Percentiles rank a stretch among this genome's conserved stretches.
phyloP scores from a whole-genome alignment of 2,888 invertebrate species.

The Tyria jacobaeae region DNA sequence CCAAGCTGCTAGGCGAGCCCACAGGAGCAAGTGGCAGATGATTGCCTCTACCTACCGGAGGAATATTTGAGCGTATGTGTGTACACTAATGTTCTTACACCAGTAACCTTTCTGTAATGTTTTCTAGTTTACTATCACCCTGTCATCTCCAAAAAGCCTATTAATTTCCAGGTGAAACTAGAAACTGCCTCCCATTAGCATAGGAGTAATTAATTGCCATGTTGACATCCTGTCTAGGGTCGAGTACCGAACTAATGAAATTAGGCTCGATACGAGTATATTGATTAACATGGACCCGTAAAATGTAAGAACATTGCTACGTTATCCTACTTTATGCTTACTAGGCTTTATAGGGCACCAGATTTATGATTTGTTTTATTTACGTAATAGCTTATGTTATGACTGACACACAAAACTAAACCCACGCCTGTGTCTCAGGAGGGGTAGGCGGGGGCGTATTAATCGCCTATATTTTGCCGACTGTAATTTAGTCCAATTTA shows the following conservation, averaged over 20 bases:
- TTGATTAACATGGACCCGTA: conserved; percentile 14
- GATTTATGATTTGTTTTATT: no score
- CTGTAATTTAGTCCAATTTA: no score
- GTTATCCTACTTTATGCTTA: background rate
- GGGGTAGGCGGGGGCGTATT: no score
- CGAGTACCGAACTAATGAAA: conserved; percentile 39
- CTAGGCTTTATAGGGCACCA: background rate
- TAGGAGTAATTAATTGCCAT: conserved; percentile 44
- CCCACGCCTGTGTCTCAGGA: no score
- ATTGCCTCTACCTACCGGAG: background rate
- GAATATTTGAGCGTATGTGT: no score
- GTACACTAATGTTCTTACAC: no score
- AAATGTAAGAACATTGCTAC: conserved; percentile 2
- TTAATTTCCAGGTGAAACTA: conserved; percentile 23
- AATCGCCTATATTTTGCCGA: no score
- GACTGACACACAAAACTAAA: no score
- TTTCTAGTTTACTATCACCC: conserved; percentile 3
- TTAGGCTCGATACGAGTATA: conserved; percentile 35
- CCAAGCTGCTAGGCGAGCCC: no score
- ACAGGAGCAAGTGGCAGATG: background rate
- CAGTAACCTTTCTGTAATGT: background rate
- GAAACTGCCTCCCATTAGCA: conserved; percentile 27
- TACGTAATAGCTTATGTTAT: no score
- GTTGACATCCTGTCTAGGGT: conserved; percentile 35
- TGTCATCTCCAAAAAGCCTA: conserved; percentile 7